phyloP scores from a whole-genome alignment of 2,797 vertebrate genomes.

The Enteromius argenteus region DNA sequence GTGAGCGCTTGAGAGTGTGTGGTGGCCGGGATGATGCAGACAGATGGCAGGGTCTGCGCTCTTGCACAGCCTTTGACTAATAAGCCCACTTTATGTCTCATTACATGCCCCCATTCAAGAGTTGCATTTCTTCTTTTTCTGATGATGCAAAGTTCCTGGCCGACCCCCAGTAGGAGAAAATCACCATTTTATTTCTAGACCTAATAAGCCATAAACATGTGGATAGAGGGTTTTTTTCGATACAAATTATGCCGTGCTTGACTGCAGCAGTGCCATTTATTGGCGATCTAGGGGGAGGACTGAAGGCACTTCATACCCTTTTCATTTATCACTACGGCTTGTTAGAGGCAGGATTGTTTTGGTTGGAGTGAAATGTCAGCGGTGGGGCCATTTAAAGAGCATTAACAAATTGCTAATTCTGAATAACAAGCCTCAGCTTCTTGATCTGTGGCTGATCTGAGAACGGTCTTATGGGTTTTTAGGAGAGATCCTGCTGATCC shows the following conservation, averaged over 20 bases:
- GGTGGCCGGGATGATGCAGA: slow-evolving; percentile 6
- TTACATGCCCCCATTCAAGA: slow-evolving; percentile 6
- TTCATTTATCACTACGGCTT: slow-evolving; percentile 48
- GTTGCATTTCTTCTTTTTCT: slow-evolving; percentile 20
- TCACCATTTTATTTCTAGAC: slow-evolving; percentile 11
- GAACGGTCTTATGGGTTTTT: neutral
- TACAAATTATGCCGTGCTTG: slow-evolving; percentile 4
- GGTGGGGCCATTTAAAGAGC: slow-evolving; percentile 52
- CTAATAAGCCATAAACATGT: slow-evolving; percentile 17
- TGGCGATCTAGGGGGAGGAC: neutral
- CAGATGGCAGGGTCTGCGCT: slow-evolving; percentile 23
- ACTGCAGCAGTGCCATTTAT: slow-evolving; percentile 25
- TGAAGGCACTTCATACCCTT: slow-evolving; percentile 43
- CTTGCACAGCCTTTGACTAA: slow-evolving; percentile 25
- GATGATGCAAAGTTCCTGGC: neutral
- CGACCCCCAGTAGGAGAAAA: neutral
- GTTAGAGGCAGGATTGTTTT: slow-evolving; percentile 41
- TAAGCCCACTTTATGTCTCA: slow-evolving; percentile 25
- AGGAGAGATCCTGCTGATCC: neutral
- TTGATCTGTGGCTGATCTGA: slow-evolving; percentile 21
- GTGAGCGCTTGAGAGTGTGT: slow-evolving; percentile 5
- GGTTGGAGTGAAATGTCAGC: slow-evolving; percentile 44
- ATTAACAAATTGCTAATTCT: slow-evolving; percentile 54
- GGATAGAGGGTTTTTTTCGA: neutral
- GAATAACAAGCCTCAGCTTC: slow-evolving; percentile 35